These are phyloP conservation scores for Pseudoatta argentina DNA, from an alignment of 1,140 invertebrate genomes.

Conservation along the genomic window DNA sequence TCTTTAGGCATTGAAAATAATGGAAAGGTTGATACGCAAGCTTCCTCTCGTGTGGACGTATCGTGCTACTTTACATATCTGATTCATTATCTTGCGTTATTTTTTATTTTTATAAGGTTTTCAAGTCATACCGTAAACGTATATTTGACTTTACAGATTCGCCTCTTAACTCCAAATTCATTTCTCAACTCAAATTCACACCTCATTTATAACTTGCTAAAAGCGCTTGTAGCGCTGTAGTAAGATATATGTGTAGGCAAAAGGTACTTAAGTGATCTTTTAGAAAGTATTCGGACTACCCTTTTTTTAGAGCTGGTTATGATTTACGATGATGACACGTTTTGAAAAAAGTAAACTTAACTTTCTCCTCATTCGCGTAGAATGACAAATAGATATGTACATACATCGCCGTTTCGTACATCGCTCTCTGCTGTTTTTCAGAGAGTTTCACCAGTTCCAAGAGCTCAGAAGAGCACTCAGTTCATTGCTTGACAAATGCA, in stretches of 20 bases:
- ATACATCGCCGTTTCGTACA: background rate
- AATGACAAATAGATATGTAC: background rate
- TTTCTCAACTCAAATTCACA: conserved; percentile 17
- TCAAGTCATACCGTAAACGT: background rate
- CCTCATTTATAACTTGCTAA: conserved; percentile 49
- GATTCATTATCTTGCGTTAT: background rate
- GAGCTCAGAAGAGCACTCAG: background rate
- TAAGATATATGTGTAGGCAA: background rate
- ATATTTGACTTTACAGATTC: background rate
- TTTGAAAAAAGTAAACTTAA: conserved; percentile 32
- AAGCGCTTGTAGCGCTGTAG: background rate
- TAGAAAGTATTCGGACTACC: conserved; percentile 12
- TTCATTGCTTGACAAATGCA: conserved; percentile 6
- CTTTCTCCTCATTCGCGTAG: background rate
- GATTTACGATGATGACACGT: conserved; percentile 33
- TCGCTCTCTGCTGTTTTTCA: background rate
- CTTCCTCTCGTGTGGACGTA: background rate
- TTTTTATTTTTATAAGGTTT: background rate
- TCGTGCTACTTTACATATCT: background rate
- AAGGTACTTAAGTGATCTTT: conserved; percentile 34
- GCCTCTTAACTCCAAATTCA: conserved; percentile 35
- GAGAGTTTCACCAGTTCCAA: conserved; percentile 13
- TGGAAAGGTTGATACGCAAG: background rate
- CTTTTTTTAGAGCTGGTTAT: conserved; percentile 23
- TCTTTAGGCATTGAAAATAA: conserved; percentile 2